phyloP scores from a whole-genome alignment of 2,888 invertebrate species.

The Morpho achilles region DNA sequence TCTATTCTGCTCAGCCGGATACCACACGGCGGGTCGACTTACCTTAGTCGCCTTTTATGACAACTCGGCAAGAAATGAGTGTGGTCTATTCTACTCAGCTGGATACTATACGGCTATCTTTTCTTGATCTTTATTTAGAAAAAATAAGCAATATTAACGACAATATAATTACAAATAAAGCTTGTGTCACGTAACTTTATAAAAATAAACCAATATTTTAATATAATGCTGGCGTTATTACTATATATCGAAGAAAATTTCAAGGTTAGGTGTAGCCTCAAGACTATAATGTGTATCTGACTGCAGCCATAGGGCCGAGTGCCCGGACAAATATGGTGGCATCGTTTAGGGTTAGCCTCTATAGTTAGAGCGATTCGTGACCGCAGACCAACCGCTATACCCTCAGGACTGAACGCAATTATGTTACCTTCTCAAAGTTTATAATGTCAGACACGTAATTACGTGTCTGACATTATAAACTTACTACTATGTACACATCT shows the following conservation, averaged over 20 bases:
- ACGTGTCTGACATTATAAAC: too few species aligned
- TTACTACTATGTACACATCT: slow-evolving; percentile 3
- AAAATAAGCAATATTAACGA: too few species aligned
- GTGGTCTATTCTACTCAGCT: too few species aligned
- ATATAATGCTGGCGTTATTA: neutral
- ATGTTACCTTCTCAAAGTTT: slow-evolving; percentile 32
- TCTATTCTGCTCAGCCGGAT: too few species aligned
- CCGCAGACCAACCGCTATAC: slow-evolving; percentile 56
- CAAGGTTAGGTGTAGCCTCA: slow-evolving; percentile 3
- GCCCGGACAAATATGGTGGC: slow-evolving; percentile 70
- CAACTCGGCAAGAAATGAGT: too few species aligned
- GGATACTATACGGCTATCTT: too few species aligned
- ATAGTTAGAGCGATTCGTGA: slow-evolving; percentile 71
- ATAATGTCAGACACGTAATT: slow-evolving; percentile 14
- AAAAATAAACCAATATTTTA: too few species aligned
- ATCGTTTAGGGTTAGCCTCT: slow-evolving; percentile 66
- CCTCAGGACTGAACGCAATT: slow-evolving; percentile 61
- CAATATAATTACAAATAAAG: too few species aligned
- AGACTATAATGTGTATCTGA: slow-evolving; percentile 5
- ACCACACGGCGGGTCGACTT: too few species aligned
- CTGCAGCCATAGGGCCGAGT: slow-evolving; percentile 37
- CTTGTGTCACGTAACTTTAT: too few species aligned
- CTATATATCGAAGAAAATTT: neutral
- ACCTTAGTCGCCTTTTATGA: too few species aligned
- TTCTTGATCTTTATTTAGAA: too few species aligned